phyloP scores from a whole-genome alignment of 2,888 invertebrate species.

The Lucinisca nassula region DNA sequence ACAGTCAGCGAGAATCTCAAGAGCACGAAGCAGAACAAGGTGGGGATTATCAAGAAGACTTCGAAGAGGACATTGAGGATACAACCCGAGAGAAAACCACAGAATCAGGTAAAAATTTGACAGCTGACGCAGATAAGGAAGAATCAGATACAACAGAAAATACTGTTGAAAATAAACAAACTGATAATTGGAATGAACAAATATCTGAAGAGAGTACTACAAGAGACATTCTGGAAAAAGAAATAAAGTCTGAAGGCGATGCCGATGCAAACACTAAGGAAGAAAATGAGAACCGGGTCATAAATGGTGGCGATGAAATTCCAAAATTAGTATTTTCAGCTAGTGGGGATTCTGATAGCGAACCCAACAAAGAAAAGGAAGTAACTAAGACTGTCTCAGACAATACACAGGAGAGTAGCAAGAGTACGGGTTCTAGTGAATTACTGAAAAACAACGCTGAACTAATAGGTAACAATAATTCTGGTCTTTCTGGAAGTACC shows the following conservation, averaged over 20 bases:
- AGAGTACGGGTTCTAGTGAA: neutral
- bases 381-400: neutral
- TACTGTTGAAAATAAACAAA: neutral
- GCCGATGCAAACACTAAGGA: no score
- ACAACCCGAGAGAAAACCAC: neutral
- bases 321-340: neutral
- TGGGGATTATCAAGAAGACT: neutral
- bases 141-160: neutral
- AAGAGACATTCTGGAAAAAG: no score
- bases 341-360: neutral
- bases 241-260: no score
- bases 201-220: no score
- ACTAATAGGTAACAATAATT: neutral
- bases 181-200: neutral
- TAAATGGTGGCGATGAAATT: neutral
- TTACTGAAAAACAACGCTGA: neutral
- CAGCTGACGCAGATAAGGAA: neutral
- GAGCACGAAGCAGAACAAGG: neutral
- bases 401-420: neutral
- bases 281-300: neutral
- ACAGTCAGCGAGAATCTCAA: no score
- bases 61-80: neutral
- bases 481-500: neutral
- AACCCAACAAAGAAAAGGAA: neutral
- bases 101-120: neutral